Evolutionary conservation across 2,888 invertebrate genomes (phyloP).

Genomic region (Cacoxenus indagator): DNA sequence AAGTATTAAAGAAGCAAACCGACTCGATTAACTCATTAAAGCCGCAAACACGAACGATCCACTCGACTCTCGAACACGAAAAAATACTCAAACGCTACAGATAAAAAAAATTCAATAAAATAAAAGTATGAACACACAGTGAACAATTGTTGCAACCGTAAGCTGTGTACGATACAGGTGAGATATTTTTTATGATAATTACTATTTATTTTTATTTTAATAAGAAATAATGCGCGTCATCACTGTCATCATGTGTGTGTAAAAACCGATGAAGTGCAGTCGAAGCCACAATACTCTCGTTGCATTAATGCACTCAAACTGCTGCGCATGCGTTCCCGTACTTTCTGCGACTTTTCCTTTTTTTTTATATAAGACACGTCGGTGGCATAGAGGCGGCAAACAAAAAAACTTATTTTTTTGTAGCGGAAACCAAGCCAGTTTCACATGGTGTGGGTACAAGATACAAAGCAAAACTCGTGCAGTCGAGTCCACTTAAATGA

Average conservation of each 20-base stretch:
- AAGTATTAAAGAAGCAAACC: background rate
- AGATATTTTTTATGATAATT: background rate
- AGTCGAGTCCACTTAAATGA: background rate
- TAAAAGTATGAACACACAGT: background rate
- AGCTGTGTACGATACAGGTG: background rate
- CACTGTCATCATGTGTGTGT: background rate
- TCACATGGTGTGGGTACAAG: slow-evolving; percentile 10
- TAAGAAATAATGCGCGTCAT: background rate
- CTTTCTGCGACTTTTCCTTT: slow-evolving; percentile 3
- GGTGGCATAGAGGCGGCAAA: background rate
- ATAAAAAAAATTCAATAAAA: background rate
- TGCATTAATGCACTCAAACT: background rate
- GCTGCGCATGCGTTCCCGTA: background rate
- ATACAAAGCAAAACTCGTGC: background rate
- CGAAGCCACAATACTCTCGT: too few species aligned
- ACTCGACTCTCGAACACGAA: background rate
- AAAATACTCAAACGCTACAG: background rate
- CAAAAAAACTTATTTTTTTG: background rate
- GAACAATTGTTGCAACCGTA: background rate
- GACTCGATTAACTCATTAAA: background rate
- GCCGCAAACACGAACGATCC: background rate
- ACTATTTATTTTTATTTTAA: background rate
- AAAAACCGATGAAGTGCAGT: background rate
- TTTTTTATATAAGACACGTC: background rate
- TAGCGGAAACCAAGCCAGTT: slow-evolving; percentile 18